A percentile compares a stretch with the other conserved stretches of the same genome.
Conservation (phyloP, 2,888 invertebrate species). For the Limnephilus auricula region DNA sequence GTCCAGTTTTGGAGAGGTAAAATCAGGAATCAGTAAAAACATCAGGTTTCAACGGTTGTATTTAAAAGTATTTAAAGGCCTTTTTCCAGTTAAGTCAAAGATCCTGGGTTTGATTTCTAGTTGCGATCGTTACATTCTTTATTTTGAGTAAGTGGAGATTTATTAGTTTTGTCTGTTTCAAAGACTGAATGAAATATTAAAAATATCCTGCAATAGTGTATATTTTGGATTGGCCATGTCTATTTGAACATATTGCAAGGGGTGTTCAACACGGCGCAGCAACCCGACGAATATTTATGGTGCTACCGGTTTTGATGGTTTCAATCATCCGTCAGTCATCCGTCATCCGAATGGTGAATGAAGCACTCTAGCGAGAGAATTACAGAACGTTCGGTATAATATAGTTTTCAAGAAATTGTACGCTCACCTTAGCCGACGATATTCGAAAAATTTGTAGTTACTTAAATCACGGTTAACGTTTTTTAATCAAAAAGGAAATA, state of each 20-base stretch:
- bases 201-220: neutral
- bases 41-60: too few relatives aligned
- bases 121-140: neutral
- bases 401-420: too few relatives aligned
- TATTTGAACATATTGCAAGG: neutral
- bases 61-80: too few relatives aligned
- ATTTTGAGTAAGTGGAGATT: neutral
- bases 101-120: too few relatives aligned
- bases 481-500: too few relatives aligned
- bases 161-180: neutral
- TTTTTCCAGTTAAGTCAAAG: too few relatives aligned
- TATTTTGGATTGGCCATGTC: neutral
- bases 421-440: too few relatives aligned
- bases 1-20: too few relatives aligned
- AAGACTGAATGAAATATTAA: neutral
- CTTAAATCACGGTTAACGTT: too few relatives aligned
- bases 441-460: too few relatives aligned
- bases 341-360: neutral
- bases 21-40: too few relatives aligned
- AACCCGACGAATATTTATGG: neutral
- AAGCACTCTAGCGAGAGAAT: neutral
- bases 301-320: neutral
- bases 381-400: neutral
- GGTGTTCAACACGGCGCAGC: neutral
- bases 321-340: neutral